Evolutionary conservation across 2,797 vertebrate species (phyloP), one percentile per base, ranked within the genome.

Genomic region (Sebastes wilsoni): DNA sequence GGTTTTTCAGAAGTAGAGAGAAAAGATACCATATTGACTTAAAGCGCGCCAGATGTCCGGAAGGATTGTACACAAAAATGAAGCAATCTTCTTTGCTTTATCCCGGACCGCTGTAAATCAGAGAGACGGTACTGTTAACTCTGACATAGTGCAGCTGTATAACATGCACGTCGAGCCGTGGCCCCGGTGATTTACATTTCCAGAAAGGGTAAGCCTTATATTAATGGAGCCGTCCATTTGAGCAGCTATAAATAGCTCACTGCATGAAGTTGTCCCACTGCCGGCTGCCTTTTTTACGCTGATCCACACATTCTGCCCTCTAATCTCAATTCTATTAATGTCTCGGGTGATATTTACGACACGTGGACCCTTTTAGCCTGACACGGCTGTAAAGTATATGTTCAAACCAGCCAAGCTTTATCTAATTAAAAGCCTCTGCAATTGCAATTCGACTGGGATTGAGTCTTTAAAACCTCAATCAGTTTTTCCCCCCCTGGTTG

Each of bases 391-490:
- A 93, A 94, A 94, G 88, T 93, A 92, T 92, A 91, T 76, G 88
- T 92, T 92, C 87, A 92, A 93, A 93, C 82, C 87, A 87, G 91
- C 88, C 86, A 83, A 85, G 93, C 92, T 92, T 94, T 92, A 95
- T 94, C 94, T 95, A 96, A 95, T 95, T 96, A 95, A 96, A 95
- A 94, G 91, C 91, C 86, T 86, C 85, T 88, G 92, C 87, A 87
- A 92, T 89, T 90, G 88, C 91, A 89, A 92, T 94, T 92, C 94
- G 88, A 91, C 90, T 77, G 92, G 92, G 93, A 92, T 85, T 64
- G 88, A 89, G 89, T 92, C 88, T 94, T 92, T 94, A 93, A 94
- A 95, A 90, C 87, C 90, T 91, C 92, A 86, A 92, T 94, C 93
- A 89, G 86, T 64, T 49, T 49, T 8, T 6, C 32, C 22, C 58